Conservation (phyloP, 2,888 invertebrate genomes). For the Amiota minor region DNA sequence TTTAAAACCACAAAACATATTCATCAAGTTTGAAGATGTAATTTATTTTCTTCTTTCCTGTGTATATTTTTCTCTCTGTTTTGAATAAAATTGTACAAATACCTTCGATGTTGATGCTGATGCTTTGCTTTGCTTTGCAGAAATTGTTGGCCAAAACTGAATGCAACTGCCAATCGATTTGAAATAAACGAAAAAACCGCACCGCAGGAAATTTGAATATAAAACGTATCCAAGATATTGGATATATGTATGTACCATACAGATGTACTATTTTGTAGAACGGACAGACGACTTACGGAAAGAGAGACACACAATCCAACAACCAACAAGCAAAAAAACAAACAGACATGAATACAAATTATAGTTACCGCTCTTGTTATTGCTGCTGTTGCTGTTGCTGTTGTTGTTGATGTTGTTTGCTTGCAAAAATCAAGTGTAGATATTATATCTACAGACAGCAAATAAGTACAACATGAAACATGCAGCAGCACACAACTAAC, state of each 20-base stretch:
- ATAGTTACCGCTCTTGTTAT: conserved; percentile 9
- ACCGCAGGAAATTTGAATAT: conserved; percentile 68
- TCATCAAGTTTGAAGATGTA: conserved; percentile 20
- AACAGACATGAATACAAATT: conserved; percentile 21
- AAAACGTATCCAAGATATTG: conserved; percentile 58
- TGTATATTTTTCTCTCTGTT: neutral
- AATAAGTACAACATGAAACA: conserved; percentile 8
- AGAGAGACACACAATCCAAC: neutral
- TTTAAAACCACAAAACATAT: conserved; percentile 24
- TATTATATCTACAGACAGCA: neutral
- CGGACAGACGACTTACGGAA: conserved; percentile 38
- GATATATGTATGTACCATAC: conserved; percentile 44
- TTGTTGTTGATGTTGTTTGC: neutral
- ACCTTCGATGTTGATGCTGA: neutral
- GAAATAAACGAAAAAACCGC: conserved; percentile 63
- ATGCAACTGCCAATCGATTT: conserved; percentile 67
- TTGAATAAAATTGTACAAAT: neutral
- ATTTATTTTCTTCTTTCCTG: neutral
- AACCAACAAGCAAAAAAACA: neutral
- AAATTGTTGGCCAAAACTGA: conserved; percentile 3
- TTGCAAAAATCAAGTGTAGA: conserved; percentile 5
- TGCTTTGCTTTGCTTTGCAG: neutral
- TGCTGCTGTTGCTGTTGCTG: no score
- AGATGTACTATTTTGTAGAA: conserved; percentile 62
- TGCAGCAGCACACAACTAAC: neutral